Conservation (phyloP, 2,888 invertebrate species). For the Folsomia candida region DNA sequence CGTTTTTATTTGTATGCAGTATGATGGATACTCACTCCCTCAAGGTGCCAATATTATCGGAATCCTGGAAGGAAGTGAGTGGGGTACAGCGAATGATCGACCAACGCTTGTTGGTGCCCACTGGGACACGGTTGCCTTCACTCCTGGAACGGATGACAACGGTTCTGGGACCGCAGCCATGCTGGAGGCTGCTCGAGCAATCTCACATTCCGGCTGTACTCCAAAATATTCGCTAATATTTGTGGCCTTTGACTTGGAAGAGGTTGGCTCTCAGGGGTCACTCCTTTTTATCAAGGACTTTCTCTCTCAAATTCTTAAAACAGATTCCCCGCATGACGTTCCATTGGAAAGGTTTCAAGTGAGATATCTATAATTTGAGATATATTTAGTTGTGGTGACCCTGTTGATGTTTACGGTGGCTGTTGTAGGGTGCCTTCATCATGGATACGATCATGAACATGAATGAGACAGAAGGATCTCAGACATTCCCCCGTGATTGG, state of each 20-base stretch:
- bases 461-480: constrained; percentile 52
- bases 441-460: constrained; percentile 54
- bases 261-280: constrained; percentile 53
- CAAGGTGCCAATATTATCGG: constrained; percentile 53
- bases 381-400: background rate
- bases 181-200: constrained; percentile 52
- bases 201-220: constrained; percentile 50
- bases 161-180: constrained; percentile 54
- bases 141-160: constrained; percentile 53
- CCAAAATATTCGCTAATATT: constrained; percentile 53
- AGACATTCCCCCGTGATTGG: constrained; percentile 52
- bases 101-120: constrained; percentile 54
- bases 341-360: constrained; percentile 45
- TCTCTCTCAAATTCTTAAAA: constrained; percentile 49
- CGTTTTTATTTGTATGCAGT: constrained; percentile 32
- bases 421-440: constrained; percentile 52
- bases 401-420: too few relatives aligned
- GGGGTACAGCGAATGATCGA: constrained; percentile 52
- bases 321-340: constrained; percentile 37
- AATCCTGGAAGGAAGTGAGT: constrained; percentile 52
- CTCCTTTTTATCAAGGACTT: constrained; percentile 53
- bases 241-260: constrained; percentile 54
- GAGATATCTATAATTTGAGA: background rate
- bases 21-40: constrained; percentile 42
- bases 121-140: constrained; percentile 53